phyloP scores from a whole-genome alignment of 2,888 invertebrate species.

The Eupithecia inturbata region DNA sequence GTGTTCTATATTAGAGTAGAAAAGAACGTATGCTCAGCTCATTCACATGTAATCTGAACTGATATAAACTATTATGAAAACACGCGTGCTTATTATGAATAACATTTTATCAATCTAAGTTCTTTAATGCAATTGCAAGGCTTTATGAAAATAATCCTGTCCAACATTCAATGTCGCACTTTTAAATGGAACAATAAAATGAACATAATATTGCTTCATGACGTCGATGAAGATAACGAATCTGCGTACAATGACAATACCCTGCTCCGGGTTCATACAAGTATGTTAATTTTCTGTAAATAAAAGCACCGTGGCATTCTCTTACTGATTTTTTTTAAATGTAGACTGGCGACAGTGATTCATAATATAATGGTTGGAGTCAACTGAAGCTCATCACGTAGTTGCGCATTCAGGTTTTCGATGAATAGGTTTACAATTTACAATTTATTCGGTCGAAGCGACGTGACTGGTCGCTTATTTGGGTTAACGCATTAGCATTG shows the following conservation, averaged over 20 bases:
- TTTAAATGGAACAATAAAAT: neutral
- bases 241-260: constrained; percentile 17
- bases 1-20: constrained; percentile 29
- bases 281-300: constrained; percentile 30
- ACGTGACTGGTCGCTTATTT: constrained; percentile 13
- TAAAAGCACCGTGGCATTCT: constrained; percentile 28
- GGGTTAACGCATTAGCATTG: constrained; percentile 13
- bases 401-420: neutral
- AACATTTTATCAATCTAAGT: neutral
- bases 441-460: constrained; percentile 7
- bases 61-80: neutral
- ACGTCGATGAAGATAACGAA: constrained; percentile 5
- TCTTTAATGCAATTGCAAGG: neutral
- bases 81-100: neutral
- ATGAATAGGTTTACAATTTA: constrained; percentile 10
- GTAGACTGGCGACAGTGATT: constrained; percentile 31
- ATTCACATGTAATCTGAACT: constrained; percentile 9
- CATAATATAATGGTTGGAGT: constrained; percentile 15
- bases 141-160: neutral
- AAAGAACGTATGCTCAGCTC: constrained; percentile 4
- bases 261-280: constrained; percentile 22
- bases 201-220: neutral
- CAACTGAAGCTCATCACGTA: constrained; percentile 16
- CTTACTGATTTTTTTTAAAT: constrained; percentile 35
- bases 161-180: neutral